Evolutionary conservation across 1,140 invertebrate species (phyloP).

Genomic region (Polyergus mexicanus): DNA sequence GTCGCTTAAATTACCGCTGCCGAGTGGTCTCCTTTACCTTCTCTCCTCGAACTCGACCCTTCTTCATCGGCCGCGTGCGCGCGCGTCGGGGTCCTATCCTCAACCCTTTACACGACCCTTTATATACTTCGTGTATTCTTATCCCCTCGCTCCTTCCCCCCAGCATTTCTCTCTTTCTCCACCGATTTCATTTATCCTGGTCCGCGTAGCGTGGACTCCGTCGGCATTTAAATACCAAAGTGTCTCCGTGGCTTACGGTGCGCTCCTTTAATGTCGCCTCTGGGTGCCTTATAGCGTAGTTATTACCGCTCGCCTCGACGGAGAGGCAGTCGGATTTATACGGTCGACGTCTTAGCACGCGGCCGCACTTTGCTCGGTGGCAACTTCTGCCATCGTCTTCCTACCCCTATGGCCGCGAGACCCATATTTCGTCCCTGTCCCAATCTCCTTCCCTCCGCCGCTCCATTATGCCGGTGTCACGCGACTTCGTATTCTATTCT

Average conservation of each 20-base stretch:
- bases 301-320: slow-evolving; percentile 33
- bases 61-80: slow-evolving; percentile 47
- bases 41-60: slow-evolving; percentile 59
- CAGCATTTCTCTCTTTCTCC: not conserved
- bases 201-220: slow-evolving; percentile 11
- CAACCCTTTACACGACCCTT: slow-evolving; percentile 36
- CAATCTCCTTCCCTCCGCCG: slow-evolving; percentile 15
- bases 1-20: slow-evolving; percentile 74
- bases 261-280: slow-evolving; percentile 76
- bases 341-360: slow-evolving; percentile 39
- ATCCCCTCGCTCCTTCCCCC: too few relatives aligned
- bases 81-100: slow-evolving; percentile 22
- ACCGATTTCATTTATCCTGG: slow-evolving; percentile 70
- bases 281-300: slow-evolving; percentile 58
- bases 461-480: slow-evolving; percentile 55
- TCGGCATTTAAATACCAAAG: slow-evolving; percentile 83
- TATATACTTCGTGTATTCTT: slow-evolving; percentile 28
- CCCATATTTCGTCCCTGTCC: slow-evolving; percentile 75
- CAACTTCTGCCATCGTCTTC: slow-evolving; percentile 62
- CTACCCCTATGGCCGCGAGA: slow-evolving; percentile 75
- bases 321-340: slow-evolving; percentile 63
- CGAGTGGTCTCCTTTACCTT: slow-evolving; percentile 63
- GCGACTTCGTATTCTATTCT: slow-evolving; percentile 49
- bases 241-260: slow-evolving; percentile 74
- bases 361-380: slow-evolving; percentile 37